Evolutionary conservation across 2,888 invertebrate genomes (phyloP).

Genomic region (Eupithecia exiguata): DNA sequence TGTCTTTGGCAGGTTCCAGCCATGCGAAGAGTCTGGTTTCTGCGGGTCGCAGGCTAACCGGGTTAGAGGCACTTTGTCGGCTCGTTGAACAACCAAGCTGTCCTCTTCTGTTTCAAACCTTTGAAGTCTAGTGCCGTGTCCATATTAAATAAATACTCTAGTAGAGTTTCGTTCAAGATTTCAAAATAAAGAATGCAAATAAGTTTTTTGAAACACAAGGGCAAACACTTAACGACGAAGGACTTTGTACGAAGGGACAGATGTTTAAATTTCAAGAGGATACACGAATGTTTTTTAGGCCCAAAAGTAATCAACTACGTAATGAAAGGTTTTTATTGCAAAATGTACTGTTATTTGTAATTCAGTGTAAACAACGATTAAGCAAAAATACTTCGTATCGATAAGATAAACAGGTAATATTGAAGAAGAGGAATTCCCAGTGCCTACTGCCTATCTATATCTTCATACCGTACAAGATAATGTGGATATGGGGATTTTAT

Average conservation of each 20-base stretch:
- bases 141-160: not conserved
- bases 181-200: no score
- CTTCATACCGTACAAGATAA: not conserved
- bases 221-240: no score
- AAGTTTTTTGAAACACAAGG: no score
- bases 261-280: no score
- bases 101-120: slow-evolving; percentile 31
- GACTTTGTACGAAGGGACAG: no score
- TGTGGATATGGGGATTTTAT: not conserved
- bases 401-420: not conserved
- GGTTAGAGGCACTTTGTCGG: slow-evolving; percentile 40
- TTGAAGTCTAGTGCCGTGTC: slow-evolving; percentile 22
- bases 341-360: no score
- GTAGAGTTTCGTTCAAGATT: not conserved
- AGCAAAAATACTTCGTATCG: not conserved
- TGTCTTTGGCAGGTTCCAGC: slow-evolving; percentile 19
- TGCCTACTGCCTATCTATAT: not conserved
- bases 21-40: slow-evolving; percentile 33
- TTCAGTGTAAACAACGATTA: not conserved
- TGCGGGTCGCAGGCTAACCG: slow-evolving; percentile 39
- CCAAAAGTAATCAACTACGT: not conserved
- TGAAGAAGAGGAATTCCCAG: not conserved
- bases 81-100: slow-evolving; percentile 34
- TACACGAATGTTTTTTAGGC: no score
- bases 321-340: no score